Evolutionary conservation across 2,113 vertebrate species (phyloP).

Genomic region (Coreoperca whiteheadi): DNA sequence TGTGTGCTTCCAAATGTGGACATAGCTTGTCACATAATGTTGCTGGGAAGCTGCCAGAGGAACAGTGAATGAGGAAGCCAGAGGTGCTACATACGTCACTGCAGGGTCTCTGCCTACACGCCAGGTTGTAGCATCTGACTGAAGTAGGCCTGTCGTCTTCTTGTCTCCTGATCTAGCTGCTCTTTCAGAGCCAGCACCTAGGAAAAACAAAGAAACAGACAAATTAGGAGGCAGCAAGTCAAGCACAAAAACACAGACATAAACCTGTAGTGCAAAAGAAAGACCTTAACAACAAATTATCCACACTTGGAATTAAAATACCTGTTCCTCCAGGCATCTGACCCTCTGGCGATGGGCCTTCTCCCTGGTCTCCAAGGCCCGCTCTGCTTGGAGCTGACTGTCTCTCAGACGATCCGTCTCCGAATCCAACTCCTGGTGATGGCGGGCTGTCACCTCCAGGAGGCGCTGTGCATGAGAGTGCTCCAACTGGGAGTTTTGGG

Average conservation of each 20-base stretch:
- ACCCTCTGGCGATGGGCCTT: conserved; percentile 79
- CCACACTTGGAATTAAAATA: conserved; percentile 31
- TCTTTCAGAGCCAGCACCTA: conserved; percentile 84
- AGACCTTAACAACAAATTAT: not conserved
- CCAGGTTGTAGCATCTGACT: conserved; percentile 72
- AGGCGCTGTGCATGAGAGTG: conserved; percentile 80
- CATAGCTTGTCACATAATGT: conserved; percentile 44
- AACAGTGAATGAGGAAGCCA: conserved; percentile 40
- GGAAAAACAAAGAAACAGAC: not conserved
- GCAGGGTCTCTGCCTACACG: conserved; percentile 59
- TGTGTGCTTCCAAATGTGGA: conserved; percentile 48
- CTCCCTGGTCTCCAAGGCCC: conserved; percentile 77
- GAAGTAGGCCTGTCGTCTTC: conserved; percentile 67
- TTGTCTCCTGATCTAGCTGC: conserved; percentile 83
- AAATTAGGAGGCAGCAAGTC: not conserved
- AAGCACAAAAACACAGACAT: not conserved
- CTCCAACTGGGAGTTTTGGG: conserved; percentile 78
- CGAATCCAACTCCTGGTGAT: conserved; percentile 80
- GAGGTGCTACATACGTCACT: conserved; percentile 59
- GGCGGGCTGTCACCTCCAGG: conserved; percentile 79
- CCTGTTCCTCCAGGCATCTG: conserved; percentile 84
- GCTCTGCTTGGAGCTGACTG: conserved; percentile 79
- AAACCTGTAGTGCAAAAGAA: not conserved
- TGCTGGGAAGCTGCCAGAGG: conserved; percentile 63
- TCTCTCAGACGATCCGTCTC: conserved; percentile 73